phyloP scores from a whole-genome alignment of 1,140 invertebrate genomes.

The Pentalonia nigronervosa region DNA sequence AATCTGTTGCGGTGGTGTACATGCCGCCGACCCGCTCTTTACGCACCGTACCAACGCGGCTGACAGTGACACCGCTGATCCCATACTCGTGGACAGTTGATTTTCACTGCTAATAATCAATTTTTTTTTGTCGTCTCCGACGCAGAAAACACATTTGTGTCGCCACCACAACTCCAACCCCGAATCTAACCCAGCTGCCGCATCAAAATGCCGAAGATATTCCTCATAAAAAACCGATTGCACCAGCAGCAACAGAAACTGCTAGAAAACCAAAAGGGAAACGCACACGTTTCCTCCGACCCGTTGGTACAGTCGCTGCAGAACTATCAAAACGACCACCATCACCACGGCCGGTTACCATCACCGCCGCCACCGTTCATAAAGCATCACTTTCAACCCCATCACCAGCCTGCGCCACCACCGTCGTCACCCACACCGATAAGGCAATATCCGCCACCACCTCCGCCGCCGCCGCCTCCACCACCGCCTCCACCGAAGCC shows the following conservation, averaged over 20 bases:
- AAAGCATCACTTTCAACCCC: neutral
- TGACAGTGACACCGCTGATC: neutral
- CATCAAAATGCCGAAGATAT: constrained; percentile 68
- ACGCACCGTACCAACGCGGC: constrained; percentile 16
- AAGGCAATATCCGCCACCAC: neutral
- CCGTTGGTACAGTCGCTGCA: constrained; percentile 22
- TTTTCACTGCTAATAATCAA: neutral
- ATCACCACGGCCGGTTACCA: constrained; percentile 1
- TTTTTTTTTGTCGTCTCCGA: neutral
- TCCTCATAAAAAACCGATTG: constrained; percentile 85
- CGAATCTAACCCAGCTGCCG: neutral
- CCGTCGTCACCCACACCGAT: neutral
- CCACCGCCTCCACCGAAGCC: neutral
- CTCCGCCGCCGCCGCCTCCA: neutral
- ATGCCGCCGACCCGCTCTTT: constrained; percentile 5
- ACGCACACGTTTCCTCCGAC: constrained; percentile 25
- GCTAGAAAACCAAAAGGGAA: constrained; percentile 67
- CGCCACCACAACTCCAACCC: too few species aligned
- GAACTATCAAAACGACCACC: neutral
- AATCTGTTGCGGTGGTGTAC: neutral
- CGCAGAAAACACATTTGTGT: neutral
- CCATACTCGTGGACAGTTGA: neutral
- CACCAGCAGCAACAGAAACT: constrained; percentile 85
- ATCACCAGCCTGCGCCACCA: neutral
- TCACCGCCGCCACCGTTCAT: constrained; percentile 17